Conservation (phyloP, 2,797 vertebrate genomes). For the Mus minutoides region DNA sequence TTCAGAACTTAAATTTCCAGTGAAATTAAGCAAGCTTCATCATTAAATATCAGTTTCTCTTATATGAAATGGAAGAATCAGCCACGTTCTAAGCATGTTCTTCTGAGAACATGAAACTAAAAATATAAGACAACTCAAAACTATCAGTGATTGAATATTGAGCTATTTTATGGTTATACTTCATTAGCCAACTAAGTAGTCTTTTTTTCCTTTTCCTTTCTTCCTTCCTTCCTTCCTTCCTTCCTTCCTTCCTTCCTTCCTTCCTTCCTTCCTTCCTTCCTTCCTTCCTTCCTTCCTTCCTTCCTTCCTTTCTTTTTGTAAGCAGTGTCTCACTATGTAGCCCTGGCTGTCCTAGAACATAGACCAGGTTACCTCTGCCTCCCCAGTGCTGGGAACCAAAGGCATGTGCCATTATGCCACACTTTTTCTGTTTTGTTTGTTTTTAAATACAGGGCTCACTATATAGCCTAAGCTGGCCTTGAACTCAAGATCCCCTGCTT, state of each 20-base stretch:
- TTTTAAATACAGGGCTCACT: neutral
- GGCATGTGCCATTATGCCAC: neutral
- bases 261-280: neutral
- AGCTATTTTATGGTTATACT: neutral
- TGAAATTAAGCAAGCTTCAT: conserved; percentile 48
- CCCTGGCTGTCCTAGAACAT: neutral
- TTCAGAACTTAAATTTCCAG: conserved; percentile 65
- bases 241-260: no score
- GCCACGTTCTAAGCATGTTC: conserved; percentile 48
- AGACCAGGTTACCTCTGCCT: neutral
- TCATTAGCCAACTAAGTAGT: neutral
- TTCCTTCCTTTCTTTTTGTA: no score
- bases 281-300: no score
- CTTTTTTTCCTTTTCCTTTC: neutral
- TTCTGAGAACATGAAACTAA: conserved; percentile 39
- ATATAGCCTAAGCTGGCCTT: neutral
- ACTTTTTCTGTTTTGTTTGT: neutral
- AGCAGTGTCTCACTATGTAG: neutral
- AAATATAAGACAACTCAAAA: conserved; percentile 49
- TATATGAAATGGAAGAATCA: conserved; percentile 30
- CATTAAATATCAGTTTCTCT: conserved; percentile 65
- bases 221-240: neutral
- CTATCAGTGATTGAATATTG: neutral
- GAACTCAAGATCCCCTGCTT: neutral
- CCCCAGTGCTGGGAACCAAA: neutral